These are phyloP conservation scores for Metaphire vulgaris DNA, from an alignment of 1,140 invertebrate species.

Conservation along the genomic window DNA sequence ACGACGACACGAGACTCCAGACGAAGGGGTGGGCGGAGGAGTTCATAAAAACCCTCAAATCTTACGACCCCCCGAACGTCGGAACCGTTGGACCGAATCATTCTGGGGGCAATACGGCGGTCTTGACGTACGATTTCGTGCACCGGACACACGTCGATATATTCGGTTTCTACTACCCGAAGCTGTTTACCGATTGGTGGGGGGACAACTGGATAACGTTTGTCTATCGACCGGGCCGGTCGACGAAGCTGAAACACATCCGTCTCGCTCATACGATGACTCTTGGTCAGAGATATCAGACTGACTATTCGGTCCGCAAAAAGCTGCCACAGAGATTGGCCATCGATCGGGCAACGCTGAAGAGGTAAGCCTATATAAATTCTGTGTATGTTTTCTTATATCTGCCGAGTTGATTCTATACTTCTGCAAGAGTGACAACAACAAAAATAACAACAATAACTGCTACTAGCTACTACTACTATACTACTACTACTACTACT, in stretches of 20 bases:
- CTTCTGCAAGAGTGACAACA: no score
- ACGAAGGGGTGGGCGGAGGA: not conserved
- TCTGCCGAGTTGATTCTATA: no score
- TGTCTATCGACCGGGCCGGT: not conserved
- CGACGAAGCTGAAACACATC: not conserved
- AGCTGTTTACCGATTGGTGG: constrained; percentile 5
- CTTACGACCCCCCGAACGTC: not conserved
- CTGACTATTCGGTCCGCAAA: not conserved
- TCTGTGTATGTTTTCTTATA: no score
- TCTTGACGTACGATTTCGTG: constrained; percentile 17
- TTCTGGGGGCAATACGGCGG: not conserved
- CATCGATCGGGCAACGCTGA: constrained; percentile 10
- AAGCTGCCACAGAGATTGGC: constrained; percentile 10
- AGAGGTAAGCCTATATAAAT: no score
- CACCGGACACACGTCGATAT: constrained; percentile 8
- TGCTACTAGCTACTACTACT: no score
- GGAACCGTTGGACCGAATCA: constrained; percentile 9
- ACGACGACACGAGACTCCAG: not conserved
- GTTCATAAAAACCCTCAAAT: not conserved
- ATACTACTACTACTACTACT: no score
- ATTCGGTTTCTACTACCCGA: constrained; percentile 10
- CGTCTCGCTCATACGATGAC: no score
- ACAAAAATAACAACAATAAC: no score
- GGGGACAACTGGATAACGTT: constrained; percentile 6
- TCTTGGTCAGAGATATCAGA: constrained; percentile 17